Evolutionary conservation across 1,140 invertebrate species (phyloP).

Genomic region (Megalonaias nervosa): DNA sequence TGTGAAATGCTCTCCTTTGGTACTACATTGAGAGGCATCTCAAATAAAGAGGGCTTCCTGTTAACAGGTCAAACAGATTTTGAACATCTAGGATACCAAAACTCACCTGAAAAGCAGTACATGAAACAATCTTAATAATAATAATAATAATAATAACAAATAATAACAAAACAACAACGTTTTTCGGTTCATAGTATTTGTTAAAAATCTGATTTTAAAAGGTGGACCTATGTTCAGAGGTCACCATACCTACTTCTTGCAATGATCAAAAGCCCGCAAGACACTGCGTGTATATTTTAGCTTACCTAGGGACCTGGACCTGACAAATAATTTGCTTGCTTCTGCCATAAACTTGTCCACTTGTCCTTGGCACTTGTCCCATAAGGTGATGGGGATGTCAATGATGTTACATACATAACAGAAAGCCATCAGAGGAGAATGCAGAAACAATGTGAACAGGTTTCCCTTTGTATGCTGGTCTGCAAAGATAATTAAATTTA

Average conservation of each 20-base stretch:
- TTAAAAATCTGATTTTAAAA: too few relatives aligned
- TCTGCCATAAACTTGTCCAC: conserved; percentile 93
- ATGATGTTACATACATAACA: conserved; percentile 93
- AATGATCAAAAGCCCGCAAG: too few relatives aligned
- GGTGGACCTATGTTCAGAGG: too few relatives aligned
- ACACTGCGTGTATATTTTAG: neutral
- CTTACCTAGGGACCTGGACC: conserved; percentile 86
- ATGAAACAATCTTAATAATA: too few relatives aligned
- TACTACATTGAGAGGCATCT: too few relatives aligned
- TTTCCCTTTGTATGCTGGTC: conserved; percentile 93
- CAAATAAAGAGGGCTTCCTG: neutral
- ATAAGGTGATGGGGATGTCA: conserved; percentile 87
- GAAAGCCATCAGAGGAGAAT: conserved; percentile 93
- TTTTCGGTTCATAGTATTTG: too few relatives aligned
- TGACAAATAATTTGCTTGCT: conserved; percentile 85
- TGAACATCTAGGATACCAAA: neutral
- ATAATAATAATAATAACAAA: too few relatives aligned
- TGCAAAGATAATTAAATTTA: conserved; percentile 68
- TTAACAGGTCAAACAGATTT: neutral
- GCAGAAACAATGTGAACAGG: conserved; percentile 95
- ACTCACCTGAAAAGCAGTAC: neutral
- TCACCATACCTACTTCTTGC: too few relatives aligned
- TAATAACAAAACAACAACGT: too few relatives aligned
- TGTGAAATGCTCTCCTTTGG: too few relatives aligned
- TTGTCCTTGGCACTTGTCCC: conserved; percentile 90